These are phyloP conservation scores for Zaprionus lachaisei DNA, from an alignment of 1,140 invertebrate species.

Conservation along the genomic window DNA sequence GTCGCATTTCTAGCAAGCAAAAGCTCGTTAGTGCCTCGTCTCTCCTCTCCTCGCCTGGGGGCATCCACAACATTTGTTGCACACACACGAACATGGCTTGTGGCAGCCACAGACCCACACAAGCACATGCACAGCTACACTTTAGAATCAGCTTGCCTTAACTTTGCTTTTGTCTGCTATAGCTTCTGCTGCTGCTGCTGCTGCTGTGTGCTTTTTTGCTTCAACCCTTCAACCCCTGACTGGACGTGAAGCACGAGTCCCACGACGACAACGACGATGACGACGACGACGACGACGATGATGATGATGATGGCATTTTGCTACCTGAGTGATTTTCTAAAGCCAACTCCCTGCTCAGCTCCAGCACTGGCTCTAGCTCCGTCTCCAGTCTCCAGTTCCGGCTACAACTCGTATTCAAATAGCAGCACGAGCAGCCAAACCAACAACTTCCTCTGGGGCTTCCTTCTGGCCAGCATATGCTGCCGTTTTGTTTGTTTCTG, in stretches of 20 bases:
- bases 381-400: background rate
- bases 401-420: conserved; percentile 60
- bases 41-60: conserved; percentile 26
- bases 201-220: conserved; percentile 71
- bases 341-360: conserved; percentile 36
- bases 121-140: conserved; percentile 24
- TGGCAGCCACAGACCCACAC: conserved; percentile 39
- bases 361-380: background rate
- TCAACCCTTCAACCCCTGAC: conserved; percentile 64
- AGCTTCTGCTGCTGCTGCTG: conserved; percentile 46
- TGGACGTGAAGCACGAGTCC: conserved; percentile 30
- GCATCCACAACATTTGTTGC: conserved; percentile 78
- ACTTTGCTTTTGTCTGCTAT: conserved; percentile 71
- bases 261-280: conserved; percentile 41
- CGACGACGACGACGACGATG: conserved; percentile 39
- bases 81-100: conserved; percentile 58
- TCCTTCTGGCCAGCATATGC: conserved; percentile 58
- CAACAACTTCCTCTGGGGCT: conserved; percentile 1
- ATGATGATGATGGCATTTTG: conserved; percentile 76
- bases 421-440: conserved; percentile 62
- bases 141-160: conserved; percentile 63
- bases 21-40: conserved; percentile 68
- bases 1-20: conserved; percentile 81
- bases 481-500: conserved; percentile 48
- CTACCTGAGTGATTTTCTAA: conserved; percentile 81